phyloP scores from a whole-genome alignment of 1,140 invertebrate genomes.

The Metopolophium dirhodum region DNA sequence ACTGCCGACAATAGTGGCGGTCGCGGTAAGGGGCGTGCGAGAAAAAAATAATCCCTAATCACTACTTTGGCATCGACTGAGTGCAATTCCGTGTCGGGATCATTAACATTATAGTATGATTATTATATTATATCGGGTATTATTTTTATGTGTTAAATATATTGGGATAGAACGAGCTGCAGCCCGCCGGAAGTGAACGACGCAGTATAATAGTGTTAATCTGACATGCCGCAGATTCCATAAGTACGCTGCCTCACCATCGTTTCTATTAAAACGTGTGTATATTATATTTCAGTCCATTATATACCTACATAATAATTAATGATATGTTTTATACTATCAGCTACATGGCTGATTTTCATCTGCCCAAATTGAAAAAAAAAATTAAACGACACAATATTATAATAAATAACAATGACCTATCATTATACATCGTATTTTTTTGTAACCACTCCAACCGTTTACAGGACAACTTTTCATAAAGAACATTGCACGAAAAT shows the following conservation, averaged over 20 bases:
- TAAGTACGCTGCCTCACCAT: not conserved
- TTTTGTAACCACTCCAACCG: not conserved
- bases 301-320: not conserved
- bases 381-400: not conserved
- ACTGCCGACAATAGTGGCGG: not conserved
- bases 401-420: not conserved
- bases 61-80: not conserved
- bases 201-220: not conserved
- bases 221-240: not conserved
- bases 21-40: not conserved
- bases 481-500: not conserved
- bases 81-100: not conserved
- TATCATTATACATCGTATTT: not conserved
- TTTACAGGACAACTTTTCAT: not conserved
- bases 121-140: slow-evolving; percentile 4
- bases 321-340: not conserved
- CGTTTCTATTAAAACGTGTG: not conserved
- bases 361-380: not conserved
- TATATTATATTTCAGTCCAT: not conserved
- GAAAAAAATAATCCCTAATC: not conserved
- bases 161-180: not conserved
- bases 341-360: not conserved
- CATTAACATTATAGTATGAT: not conserved
- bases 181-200: not conserved
- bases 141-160: not conserved